Percentiles rank a stretch among this genome's conserved stretches.
Evolutionary conservation across 2,113 vertebrate species (phyloP).

Genomic region (Trogon surrucura): DNA sequence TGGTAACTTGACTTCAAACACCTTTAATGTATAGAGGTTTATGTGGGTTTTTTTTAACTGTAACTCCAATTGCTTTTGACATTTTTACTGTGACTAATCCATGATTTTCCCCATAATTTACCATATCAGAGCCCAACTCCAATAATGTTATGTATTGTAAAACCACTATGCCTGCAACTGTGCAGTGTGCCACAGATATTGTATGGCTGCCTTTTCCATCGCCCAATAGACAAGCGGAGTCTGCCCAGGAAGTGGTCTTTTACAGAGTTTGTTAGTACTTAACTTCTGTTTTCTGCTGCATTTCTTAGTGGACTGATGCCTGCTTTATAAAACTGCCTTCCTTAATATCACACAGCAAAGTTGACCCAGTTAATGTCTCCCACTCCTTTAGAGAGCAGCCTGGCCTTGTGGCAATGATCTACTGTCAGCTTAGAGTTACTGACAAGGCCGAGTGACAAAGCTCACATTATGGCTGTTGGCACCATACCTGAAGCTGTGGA

Average conservation of each 20-base stretch:
- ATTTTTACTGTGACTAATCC: conserved; percentile 16
- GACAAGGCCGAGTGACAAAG: conserved; percentile 24
- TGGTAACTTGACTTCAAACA: not conserved
- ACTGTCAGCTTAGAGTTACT: not conserved
- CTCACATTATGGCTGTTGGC: not conserved
- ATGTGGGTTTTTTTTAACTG: not conserved
- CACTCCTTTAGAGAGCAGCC: not conserved
- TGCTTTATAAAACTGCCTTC: not conserved
- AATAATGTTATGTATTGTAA: not conserved
- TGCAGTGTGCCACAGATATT: not conserved
- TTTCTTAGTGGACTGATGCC: not conserved
- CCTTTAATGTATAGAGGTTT: rapidly evolving
- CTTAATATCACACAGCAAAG: not conserved
- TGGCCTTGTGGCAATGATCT: not conserved
- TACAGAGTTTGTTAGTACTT: not conserved
- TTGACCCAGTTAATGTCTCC: not conserved
- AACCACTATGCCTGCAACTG: not conserved
- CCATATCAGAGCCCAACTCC: not conserved
- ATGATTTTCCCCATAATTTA: not conserved
- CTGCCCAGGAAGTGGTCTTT: not conserved
- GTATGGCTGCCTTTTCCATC: not conserved
- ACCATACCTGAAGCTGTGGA: not conserved
- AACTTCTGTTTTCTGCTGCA: not conserved
- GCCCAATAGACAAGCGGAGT: not conserved
- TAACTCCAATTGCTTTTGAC: not conserved